Percentiles rank a stretch among this genome's conserved stretches.
phyloP scores from a whole-genome alignment of 1,140 invertebrate species.

The Himalopsyche phryganea region DNA sequence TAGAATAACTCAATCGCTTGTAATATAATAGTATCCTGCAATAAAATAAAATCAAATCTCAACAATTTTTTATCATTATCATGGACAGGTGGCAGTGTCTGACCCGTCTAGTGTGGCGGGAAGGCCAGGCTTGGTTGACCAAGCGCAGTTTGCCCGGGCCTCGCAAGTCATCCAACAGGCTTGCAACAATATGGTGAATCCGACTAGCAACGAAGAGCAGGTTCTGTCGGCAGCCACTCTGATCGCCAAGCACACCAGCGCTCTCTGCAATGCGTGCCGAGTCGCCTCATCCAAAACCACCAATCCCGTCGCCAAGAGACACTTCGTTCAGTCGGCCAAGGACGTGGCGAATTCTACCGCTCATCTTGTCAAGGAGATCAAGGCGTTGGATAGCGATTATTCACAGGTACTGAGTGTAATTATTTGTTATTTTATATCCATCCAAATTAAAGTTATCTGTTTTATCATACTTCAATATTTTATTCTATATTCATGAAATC shows the following conservation, averaged over 20 bases:
- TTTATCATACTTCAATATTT: neutral
- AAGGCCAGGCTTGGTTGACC: slow-evolving; percentile 86
- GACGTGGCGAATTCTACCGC: slow-evolving; percentile 97
- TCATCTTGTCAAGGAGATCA: slow-evolving; percentile 91
- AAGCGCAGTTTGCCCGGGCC: slow-evolving; percentile 82
- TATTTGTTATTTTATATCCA: neutral
- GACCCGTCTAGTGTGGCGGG: slow-evolving; percentile 90
- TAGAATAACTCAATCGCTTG: no score
- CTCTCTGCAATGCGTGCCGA: slow-evolving; percentile 92
- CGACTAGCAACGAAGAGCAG: slow-evolving; percentile 77
- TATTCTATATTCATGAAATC: no score
- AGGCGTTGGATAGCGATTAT: slow-evolving; percentile 84
- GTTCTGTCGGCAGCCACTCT: slow-evolving; percentile 87
- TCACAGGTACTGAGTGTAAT: slow-evolving; percentile 55
- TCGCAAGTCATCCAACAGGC: slow-evolving; percentile 86
- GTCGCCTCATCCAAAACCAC: slow-evolving; percentile 86
- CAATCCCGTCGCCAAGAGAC: slow-evolving; percentile 91
- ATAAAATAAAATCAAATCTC: no score
- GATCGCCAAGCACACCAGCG: slow-evolving; percentile 95
- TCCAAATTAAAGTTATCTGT: neutral
- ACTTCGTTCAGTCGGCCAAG: slow-evolving; percentile 96
- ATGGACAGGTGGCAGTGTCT: slow-evolving; percentile 71
- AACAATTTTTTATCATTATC: no score
- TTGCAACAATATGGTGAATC: slow-evolving; percentile 75
- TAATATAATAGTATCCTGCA: no score